Conservation (phyloP, 2,113 vertebrate species). For the Etheostoma cragini region DNA sequence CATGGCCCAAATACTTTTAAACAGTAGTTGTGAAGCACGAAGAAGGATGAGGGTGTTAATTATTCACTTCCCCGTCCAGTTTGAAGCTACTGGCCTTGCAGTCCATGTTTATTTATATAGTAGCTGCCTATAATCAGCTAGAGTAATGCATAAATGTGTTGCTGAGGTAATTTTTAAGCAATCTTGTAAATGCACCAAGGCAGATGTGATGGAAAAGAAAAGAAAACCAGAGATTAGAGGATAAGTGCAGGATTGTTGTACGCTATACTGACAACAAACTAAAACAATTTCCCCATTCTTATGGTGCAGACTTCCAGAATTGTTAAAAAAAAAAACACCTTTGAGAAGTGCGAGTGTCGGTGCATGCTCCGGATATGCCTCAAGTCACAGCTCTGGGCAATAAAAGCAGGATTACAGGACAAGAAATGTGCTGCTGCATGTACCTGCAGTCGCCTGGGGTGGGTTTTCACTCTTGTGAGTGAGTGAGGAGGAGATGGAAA, state of each 20-base stretch:
- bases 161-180: conserved; percentile 44
- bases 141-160: conserved; percentile 40
- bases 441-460: conserved; percentile 65
- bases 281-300: background rate
- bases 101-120: conserved; percentile 45
- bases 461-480: conserved; percentile 46
- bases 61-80: conserved; percentile 60
- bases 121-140: conserved; percentile 53
- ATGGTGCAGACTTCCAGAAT: background rate
- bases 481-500: conserved; percentile 60
- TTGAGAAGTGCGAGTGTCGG: conserved; percentile 36
- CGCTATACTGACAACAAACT: background rate
- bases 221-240: background rate
- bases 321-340: background rate
- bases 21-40: conserved; percentile 24
- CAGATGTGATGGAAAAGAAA: conserved; percentile 18
- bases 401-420: conserved; percentile 67
- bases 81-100: conserved; percentile 43
- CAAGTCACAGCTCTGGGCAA: conserved; percentile 69
- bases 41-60: conserved; percentile 58
- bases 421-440: conserved; percentile 75
- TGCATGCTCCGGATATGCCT: conserved; percentile 69
- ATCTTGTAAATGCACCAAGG: background rate
- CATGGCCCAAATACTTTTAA: conserved; percentile 20
- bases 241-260: background rate